phyloP scores from a whole-genome alignment of 2,888 invertebrate genomes.

The Gymnoscelis rufifasciata region DNA sequence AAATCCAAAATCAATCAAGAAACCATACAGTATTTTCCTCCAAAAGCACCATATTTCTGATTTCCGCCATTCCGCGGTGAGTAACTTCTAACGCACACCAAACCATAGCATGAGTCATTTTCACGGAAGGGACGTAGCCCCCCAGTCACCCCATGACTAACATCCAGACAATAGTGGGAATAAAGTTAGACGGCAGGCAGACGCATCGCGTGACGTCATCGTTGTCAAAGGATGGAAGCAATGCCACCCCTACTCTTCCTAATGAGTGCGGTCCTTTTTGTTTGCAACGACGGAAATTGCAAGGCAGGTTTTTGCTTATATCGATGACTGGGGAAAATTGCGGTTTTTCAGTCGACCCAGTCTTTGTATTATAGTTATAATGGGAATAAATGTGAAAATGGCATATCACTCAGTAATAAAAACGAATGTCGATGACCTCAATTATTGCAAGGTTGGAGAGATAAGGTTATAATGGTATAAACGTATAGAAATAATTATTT shows the following conservation, averaged over 20 bases:
- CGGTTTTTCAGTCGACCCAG: no score
- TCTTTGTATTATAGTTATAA: no score
- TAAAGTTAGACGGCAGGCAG: slow-evolving; percentile 22
- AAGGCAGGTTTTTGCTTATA: not conserved
- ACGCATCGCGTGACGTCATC: slow-evolving; percentile 16
- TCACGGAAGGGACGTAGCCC: slow-evolving; percentile 35
- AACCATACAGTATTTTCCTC: no score
- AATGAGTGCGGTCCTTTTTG: slow-evolving; percentile 14
- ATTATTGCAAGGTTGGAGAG: no score
- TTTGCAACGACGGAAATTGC: not conserved
- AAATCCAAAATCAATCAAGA: no score
- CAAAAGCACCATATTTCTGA: no score
- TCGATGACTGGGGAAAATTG: not conserved
- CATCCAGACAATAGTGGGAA: slow-evolving; percentile 23
- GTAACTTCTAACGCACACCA: slow-evolving; percentile 14
- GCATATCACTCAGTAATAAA: no score
- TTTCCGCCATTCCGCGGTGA: not conserved
- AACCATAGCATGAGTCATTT: slow-evolving; percentile 36
- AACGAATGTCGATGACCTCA: no score
- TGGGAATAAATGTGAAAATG: no score
- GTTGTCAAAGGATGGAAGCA: slow-evolving; percentile 8
- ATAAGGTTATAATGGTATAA: no score
- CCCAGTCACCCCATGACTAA: slow-evolving; percentile 37
- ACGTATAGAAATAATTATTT: no score
- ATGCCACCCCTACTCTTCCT: slow-evolving; percentile 12